These are phyloP conservation scores for Ophiodon elongatus DNA, from an alignment of 2,113 vertebrate genomes.

Conservation along the genomic window DNA sequence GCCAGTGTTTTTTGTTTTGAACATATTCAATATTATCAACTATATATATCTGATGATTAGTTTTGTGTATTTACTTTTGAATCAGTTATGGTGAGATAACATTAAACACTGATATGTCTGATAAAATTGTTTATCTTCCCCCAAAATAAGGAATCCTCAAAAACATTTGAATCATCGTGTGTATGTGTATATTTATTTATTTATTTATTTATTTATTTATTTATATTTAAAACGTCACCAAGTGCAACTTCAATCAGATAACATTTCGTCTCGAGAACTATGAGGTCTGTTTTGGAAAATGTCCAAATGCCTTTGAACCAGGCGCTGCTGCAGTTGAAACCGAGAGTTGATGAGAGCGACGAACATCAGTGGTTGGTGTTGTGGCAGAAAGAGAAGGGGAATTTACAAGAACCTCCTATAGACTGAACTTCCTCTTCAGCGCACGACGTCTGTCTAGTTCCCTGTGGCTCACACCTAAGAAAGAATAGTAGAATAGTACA, in stretches of 20 bases:
- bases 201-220: no score
- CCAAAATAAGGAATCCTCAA: neutral
- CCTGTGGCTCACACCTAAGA: neutral
- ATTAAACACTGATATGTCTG: neutral
- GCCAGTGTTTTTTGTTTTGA: neutral
- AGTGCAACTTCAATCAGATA: neutral
- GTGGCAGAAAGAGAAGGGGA: constrained; percentile 33
- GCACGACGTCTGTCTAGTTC: neutral
- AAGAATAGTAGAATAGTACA: neutral
- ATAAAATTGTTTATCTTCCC: neutral
- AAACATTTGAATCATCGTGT: neutral
- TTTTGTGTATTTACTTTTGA: neutral
- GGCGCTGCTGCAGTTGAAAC: neutral
- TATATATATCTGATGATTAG: no score
- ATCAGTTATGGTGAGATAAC: neutral
- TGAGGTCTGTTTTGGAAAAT: neutral
- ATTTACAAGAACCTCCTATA: constrained; percentile 31
- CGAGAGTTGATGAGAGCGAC: neutral
- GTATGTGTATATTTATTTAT: no score
- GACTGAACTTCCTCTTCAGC: constrained; percentile 30
- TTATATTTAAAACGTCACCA: no score
- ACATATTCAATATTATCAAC: no score
- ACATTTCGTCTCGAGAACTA: no score
- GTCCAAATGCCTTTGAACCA: neutral
- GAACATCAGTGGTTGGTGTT: neutral